Evolutionary conservation across 2,888 invertebrate genomes (phyloP).

Genomic region (Drosophila villosipedis): DNA sequence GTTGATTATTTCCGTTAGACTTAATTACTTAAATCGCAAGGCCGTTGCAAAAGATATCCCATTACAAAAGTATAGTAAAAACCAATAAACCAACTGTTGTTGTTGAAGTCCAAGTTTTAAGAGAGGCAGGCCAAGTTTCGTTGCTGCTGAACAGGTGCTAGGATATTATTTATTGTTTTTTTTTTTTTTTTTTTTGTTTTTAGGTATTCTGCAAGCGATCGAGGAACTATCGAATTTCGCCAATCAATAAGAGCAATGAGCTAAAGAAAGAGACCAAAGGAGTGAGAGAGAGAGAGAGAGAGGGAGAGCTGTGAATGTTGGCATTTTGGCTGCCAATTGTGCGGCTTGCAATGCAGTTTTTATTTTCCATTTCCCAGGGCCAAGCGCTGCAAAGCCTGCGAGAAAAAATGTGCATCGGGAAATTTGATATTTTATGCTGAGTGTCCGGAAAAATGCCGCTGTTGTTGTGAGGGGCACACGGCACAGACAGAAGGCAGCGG

Average conservation of each 20-base stretch:
- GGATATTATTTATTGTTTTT: neutral
- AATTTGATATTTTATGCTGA: conserved; percentile 73
- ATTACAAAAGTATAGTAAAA: conserved; percentile 32
- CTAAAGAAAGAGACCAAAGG: conserved; percentile 39
- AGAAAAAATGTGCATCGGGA: conserved; percentile 72
- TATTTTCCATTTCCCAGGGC: conserved; percentile 54
- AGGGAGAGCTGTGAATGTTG: conserved; percentile 70
- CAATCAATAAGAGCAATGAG: conserved; percentile 53
- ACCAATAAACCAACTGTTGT: conserved; percentile 38
- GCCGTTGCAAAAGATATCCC: conserved; percentile 51
- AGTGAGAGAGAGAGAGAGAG: conserved; percentile 57
- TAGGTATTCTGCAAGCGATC: conserved; percentile 22
- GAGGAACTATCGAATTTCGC: conserved; percentile 67
- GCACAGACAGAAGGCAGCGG: conserved; percentile 4
- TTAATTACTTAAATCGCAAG: conserved; percentile 64
- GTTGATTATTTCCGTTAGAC: conserved; percentile 71
- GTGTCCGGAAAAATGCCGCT: conserved; percentile 54
- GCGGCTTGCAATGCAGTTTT: conserved; percentile 40
- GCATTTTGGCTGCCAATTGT: conserved; percentile 80
- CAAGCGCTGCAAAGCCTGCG: conserved; percentile 37
- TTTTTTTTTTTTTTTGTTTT: neutral
- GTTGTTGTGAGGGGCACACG: conserved; percentile 10
- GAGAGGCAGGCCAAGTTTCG: conserved; percentile 18
- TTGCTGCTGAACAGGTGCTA: conserved; percentile 48
- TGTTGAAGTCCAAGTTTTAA: conserved; percentile 24